These are phyloP conservation scores for Acridotheres tristis DNA, from an alignment of 2,797 vertebrate genomes.

Conservation along the genomic window DNA sequence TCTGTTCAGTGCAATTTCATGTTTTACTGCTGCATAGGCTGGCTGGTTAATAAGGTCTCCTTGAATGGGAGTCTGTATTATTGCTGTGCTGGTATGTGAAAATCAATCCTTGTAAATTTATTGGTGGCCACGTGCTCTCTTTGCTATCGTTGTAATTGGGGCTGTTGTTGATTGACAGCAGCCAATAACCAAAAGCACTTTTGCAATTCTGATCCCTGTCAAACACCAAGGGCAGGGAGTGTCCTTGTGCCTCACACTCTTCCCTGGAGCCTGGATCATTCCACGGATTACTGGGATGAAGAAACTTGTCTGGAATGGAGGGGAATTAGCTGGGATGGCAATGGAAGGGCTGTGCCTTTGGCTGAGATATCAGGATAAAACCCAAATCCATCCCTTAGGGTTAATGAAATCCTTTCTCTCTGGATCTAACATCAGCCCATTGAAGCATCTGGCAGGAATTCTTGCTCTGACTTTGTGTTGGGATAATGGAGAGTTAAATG, in stretches of 20 bases:
- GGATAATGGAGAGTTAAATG: background rate
- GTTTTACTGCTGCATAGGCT: conserved; percentile 33
- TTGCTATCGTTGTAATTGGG: background rate
- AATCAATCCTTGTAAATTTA: background rate
- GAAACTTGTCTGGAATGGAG: background rate
- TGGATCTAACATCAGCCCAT: rapidly evolving
- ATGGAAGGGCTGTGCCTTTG: background rate
- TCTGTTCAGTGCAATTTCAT: conserved; percentile 47
- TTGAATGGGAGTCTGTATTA: background rate
- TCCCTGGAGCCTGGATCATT: background rate
- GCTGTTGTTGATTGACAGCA: conserved; percentile 13
- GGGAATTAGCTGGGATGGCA: background rate
- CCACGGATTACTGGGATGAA: background rate
- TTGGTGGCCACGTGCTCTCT: background rate
- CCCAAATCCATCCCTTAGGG: background rate
- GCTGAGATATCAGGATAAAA: rapidly evolving
- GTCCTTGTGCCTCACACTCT: background rate
- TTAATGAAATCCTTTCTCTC: background rate
- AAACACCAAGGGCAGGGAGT: background rate
- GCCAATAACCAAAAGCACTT: background rate
- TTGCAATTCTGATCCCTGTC: background rate
- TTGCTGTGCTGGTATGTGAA: conserved; percentile 31
- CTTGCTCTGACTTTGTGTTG: background rate
- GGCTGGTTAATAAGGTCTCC: conserved; percentile 35
- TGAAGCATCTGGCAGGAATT: background rate